Conservation (phyloP, 2,888 invertebrate species). For the Chrysina gloriosa region DNA sequence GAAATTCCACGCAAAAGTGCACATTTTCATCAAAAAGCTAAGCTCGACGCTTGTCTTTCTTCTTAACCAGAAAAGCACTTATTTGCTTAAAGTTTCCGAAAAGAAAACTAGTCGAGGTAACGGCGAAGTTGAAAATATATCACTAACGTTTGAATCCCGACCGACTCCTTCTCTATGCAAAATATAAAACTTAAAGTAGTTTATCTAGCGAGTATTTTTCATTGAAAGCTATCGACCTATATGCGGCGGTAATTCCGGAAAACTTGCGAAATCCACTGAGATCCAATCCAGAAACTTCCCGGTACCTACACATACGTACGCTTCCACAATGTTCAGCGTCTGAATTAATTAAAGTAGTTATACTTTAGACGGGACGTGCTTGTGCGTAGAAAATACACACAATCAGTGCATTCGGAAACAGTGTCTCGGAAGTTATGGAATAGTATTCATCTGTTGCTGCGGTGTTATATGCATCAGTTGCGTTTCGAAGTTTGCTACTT, state of each 20-base stretch:
- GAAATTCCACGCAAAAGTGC: not conserved
- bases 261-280: not conserved
- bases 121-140: slow-evolving; percentile 6
- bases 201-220: not conserved
- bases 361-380: not conserved
- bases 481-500: too few relatives aligned
- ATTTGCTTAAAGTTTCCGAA: not conserved
- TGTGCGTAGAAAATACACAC: not conserved
- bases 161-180: not conserved
- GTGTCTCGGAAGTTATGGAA: not conserved
- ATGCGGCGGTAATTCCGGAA: not conserved
- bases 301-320: not conserved
- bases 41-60: not conserved
- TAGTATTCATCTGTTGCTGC: not conserved
- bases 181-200: slow-evolving; percentile 19
- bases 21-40: slow-evolving; percentile 6
- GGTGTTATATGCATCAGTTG: not conserved
- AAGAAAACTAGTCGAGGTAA: not conserved
- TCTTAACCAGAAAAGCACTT: not conserved
- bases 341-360: not conserved
- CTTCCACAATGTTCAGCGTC: not conserved
- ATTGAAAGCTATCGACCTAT: not conserved
- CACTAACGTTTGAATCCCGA: not conserved
- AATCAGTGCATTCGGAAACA: not conserved
- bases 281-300: not conserved